These are phyloP conservation scores for Arrhamphus sclerolepis DNA, from an alignment of 2,797 vertebrate genomes.

Conservation along the genomic window DNA sequence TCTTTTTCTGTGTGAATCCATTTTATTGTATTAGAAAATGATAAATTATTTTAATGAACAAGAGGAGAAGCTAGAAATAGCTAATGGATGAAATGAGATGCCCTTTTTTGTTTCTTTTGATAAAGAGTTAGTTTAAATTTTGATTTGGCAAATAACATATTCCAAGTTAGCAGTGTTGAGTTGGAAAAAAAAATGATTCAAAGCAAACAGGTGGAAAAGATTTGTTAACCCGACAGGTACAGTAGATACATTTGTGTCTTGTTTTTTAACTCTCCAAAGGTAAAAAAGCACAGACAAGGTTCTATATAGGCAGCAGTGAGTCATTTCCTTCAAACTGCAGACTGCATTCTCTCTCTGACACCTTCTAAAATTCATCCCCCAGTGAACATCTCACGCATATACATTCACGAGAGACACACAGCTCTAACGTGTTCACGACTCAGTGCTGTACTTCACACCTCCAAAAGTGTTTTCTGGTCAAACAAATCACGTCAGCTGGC, in stretches of 20 bases:
- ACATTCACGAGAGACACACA: constrained; percentile 11
- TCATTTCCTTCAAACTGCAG: constrained; percentile 64
- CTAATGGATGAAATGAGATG: too few relatives aligned
- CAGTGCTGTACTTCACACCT: constrained; percentile 63
- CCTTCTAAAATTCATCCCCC: constrained; percentile 59
- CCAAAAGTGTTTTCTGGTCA: constrained; percentile 50
- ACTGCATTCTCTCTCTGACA: constrained; percentile 62
- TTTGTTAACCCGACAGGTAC: constrained; percentile 42
- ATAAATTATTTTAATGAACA: too few relatives aligned
- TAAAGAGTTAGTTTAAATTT: constrained; percentile 9
- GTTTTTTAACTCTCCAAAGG: constrained; percentile 27
- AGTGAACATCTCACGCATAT: constrained; percentile 21
- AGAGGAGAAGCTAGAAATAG: too few relatives aligned
- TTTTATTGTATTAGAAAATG: too few relatives aligned
- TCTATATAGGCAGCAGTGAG: constrained; percentile 63
- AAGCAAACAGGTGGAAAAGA: constrained; percentile 27
- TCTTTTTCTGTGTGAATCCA: too few relatives aligned
- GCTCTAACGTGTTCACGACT: constrained; percentile 60
- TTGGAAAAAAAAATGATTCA: constrained; percentile 22
- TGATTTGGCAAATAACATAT: constrained; percentile 17
- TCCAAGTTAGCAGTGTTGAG: constrained; percentile 21
- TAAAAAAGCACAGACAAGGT: constrained; percentile 36
- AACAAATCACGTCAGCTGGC: constrained; percentile 62
- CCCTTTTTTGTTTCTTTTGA: neutral
- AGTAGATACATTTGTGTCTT: constrained; percentile 43